phyloP scores from a whole-genome alignment of 1,140 invertebrate species.

The Macrocentrus cingulum region DNA sequence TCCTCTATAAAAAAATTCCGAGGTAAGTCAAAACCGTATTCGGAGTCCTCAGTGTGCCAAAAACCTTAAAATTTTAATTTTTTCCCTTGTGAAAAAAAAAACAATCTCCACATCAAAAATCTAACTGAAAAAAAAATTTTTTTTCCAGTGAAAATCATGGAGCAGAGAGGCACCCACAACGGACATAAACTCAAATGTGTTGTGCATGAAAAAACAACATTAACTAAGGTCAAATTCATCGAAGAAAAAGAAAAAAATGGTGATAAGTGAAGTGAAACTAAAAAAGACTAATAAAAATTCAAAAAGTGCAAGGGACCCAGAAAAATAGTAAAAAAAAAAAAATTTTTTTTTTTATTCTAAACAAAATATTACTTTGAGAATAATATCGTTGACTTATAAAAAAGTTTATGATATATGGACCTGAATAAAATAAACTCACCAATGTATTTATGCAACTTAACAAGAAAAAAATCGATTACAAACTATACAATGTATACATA shows the following conservation, averaged over 20 bases:
- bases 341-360: too few species aligned
- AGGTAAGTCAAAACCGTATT: constrained; percentile 45
- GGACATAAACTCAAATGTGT: constrained; percentile 43
- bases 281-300: background rate
- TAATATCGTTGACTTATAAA: too few species aligned
- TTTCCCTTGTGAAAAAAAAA: constrained; percentile 26
- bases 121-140: background rate
- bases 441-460: constrained; percentile 16
- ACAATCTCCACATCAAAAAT: background rate
- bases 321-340: too few species aligned
- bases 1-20: background rate
- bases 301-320: too few species aligned
- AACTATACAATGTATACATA: constrained; percentile 24
- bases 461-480: constrained; percentile 10
- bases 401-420: background rate
- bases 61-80: too few species aligned
- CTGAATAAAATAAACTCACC: constrained; percentile 9
- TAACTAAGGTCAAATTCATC: constrained; percentile 1
- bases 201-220: constrained; percentile 31
- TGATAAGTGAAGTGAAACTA: constrained; percentile 4
- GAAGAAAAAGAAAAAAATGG: background rate
- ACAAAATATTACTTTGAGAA: too few species aligned
- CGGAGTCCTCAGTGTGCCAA: constrained; percentile 36
- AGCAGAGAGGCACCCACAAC: constrained; percentile 31
- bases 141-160: constrained; percentile 51